phyloP scores from a whole-genome alignment of 2,888 invertebrate genomes.

The Agriotes lineatus region DNA sequence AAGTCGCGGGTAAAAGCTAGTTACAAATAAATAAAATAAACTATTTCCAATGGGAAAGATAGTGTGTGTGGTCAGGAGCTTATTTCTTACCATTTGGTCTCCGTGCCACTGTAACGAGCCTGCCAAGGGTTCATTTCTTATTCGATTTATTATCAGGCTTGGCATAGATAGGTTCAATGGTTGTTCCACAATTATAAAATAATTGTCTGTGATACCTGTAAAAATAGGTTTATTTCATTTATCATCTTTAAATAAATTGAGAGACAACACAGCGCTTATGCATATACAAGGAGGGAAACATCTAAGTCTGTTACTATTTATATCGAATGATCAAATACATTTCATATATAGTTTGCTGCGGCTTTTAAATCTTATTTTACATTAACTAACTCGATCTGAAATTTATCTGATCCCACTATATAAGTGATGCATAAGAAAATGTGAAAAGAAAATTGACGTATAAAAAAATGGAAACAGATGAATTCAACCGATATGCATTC shows the following conservation, averaged over 20 bases:
- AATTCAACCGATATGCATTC: too few species aligned
- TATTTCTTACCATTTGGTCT: conserved; percentile 71
- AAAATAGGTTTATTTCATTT: conserved; percentile 21
- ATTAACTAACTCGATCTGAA: too few species aligned
- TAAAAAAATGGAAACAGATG: too few species aligned
- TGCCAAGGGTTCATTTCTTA: conserved; percentile 76
- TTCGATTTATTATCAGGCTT: conserved; percentile 71
- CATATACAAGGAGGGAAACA: background rate
- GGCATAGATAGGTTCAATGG: conserved; percentile 81
- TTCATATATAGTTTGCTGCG: too few species aligned
- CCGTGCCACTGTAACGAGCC: conserved; percentile 82
- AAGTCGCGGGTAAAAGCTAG: too few species aligned
- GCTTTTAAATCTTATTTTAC: too few species aligned
- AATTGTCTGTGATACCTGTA: conserved; percentile 82
- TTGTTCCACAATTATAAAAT: conserved; percentile 90
- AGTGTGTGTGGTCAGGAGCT: background rate
- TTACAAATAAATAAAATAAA: too few species aligned
- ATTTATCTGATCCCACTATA: too few species aligned
- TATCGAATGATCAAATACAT: background rate
- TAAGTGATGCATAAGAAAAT: too few species aligned
- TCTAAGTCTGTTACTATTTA: background rate
- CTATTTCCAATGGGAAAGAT: too few species aligned
- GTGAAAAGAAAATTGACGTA: too few species aligned
- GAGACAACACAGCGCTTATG: background rate
- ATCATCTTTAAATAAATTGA: background rate